Evolutionary conservation across 2,888 invertebrate genomes (phyloP).

Genomic region (Phortica magna): DNA sequence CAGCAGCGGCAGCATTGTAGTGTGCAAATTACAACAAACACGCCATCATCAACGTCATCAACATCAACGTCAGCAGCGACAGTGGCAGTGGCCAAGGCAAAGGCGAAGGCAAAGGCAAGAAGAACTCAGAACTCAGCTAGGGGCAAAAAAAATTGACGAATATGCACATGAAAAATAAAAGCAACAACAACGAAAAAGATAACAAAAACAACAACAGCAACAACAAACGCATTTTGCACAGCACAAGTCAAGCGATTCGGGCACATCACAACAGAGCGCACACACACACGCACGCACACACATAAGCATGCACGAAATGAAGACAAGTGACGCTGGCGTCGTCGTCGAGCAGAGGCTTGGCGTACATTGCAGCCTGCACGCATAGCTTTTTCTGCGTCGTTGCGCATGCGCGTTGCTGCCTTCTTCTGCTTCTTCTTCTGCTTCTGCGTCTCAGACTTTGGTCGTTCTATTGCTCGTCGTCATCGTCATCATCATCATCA

Average conservation of each 20-base stretch:
- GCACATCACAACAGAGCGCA: not conserved
- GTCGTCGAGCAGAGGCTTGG: not conserved
- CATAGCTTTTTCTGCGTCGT: constrained; percentile 27
- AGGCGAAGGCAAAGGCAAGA: not conserved
- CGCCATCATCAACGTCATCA: constrained; percentile 23
- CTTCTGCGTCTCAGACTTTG: not conserved
- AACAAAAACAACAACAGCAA: not conserved
- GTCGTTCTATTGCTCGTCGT: constrained; percentile 7
- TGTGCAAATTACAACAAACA: constrained; percentile 32
- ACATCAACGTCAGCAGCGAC: constrained; percentile 12
- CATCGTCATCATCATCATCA: not conserved
- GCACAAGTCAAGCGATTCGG: constrained; percentile 13
- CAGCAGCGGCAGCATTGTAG: not conserved
- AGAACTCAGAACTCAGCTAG: not conserved
- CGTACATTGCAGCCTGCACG: constrained; percentile 10
- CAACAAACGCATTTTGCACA: constrained; percentile 14
- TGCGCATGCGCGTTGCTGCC: constrained; percentile 27
- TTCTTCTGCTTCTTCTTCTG: not conserved
- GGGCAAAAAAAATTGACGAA: constrained; percentile 27
- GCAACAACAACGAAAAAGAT: constrained; percentile 5
- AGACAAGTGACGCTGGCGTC: constrained; percentile 17
- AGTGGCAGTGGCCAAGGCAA: not conserved
- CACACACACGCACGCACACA: not conserved
- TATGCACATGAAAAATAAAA: constrained; percentile 26
- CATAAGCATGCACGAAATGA: not conserved